Conservation (phyloP, 1,140 invertebrate genomes). For the Cephus cinctus region DNA sequence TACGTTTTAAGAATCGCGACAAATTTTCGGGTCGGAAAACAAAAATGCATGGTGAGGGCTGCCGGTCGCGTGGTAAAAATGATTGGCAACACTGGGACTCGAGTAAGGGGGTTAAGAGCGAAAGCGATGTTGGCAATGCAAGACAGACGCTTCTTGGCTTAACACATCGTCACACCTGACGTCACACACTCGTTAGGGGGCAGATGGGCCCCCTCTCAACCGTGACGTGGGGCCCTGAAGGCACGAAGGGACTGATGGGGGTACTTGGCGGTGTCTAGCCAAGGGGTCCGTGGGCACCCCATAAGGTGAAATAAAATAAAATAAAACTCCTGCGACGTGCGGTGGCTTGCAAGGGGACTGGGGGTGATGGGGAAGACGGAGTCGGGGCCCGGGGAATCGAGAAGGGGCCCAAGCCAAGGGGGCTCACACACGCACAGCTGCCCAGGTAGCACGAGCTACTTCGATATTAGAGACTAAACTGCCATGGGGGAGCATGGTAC, state of each 20-base stretch:
- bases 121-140: too few species aligned
- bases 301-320: constrained; percentile 47
- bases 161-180: constrained; percentile 53
- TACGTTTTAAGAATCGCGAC: too few species aligned
- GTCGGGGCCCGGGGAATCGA: too few species aligned
- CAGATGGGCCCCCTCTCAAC: constrained; percentile 55
- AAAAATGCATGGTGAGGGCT: not conserved
- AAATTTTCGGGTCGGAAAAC: too few species aligned
- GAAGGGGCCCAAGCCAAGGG: constrained; percentile 27
- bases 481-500: constrained; percentile 21
- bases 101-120: constrained; percentile 3
- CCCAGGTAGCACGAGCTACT: constrained; percentile 55
- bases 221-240: constrained; percentile 45
- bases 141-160: constrained; percentile 35
- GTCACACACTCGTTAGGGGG: constrained; percentile 53
- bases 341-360: too few species aligned
- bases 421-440: constrained; percentile 45
- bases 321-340: constrained; percentile 47
- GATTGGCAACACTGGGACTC: constrained; percentile 11
- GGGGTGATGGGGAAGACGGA: too few species aligned
- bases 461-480: constrained; percentile 43
- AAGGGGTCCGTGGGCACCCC: constrained; percentile 25
- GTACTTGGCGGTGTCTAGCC: constrained; percentile 46
- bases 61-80: not conserved
- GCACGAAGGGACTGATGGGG: constrained; percentile 5